phyloP scores from a whole-genome alignment of 2,797 vertebrate species.

The Pagetopsis macropterus region DNA sequence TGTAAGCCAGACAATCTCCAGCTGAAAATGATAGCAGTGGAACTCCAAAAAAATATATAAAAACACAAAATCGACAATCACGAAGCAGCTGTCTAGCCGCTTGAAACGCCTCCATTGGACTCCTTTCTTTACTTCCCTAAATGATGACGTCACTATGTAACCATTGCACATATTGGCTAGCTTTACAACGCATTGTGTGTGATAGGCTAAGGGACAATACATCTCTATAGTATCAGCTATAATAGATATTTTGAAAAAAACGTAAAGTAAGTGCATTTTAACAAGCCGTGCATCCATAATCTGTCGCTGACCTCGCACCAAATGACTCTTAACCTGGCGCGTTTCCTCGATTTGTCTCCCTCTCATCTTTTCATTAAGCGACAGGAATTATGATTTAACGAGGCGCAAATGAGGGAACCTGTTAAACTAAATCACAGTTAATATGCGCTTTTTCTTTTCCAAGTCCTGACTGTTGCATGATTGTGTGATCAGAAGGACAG shows the following conservation, averaged over 20 bases:
- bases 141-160: too few species aligned
- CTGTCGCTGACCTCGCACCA: neutral
- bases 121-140: too few species aligned
- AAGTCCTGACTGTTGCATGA: slow-evolving; percentile 11
- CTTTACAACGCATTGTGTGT: too few species aligned
- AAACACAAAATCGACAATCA: neutral
- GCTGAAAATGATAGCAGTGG: neutral
- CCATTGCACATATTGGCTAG: too few species aligned
- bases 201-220: too few species aligned
- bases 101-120: too few species aligned
- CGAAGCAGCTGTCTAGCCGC: too few species aligned
- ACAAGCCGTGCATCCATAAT: neutral
- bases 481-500: neutral
- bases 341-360: neutral
- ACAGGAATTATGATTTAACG: slow-evolving; percentile 1
- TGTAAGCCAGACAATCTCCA: neutral
- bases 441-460: slow-evolving; percentile 1
- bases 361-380: neutral
- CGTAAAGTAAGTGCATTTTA: neutral
- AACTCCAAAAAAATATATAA: neutral
- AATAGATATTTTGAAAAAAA: neutral
- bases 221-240: too few species aligned
- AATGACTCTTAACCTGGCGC: neutral
- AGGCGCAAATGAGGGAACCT: neutral
- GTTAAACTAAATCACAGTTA: neutral